Conservation (phyloP, 2,797 vertebrate genomes). For the Hirundo rustica region DNA sequence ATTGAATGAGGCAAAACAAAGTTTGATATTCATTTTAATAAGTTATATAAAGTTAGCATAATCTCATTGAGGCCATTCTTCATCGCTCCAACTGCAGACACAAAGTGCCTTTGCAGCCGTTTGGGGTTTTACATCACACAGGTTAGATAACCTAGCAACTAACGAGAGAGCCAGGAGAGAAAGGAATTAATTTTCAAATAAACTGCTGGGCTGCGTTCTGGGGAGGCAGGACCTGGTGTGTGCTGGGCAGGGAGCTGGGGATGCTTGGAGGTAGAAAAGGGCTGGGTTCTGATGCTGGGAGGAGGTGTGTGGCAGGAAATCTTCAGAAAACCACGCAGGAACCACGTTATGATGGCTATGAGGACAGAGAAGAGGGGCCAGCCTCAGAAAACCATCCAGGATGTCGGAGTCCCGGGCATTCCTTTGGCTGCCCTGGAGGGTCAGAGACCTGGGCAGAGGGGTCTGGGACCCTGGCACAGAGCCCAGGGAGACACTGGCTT, state of each 20-base stretch:
- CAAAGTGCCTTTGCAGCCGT: conserved; percentile 66
- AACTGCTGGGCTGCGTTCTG: fast-evolving
- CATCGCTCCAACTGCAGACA: conserved; percentile 52
- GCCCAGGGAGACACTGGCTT: too few relatives aligned
- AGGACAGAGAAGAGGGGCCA: neutral
- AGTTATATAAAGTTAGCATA: conserved; percentile 70
- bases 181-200: conserved; percentile 38
- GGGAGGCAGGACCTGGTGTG: neutral
- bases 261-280: neutral
- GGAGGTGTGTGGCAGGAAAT: neutral
- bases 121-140: conserved; percentile 33
- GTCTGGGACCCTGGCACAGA: too few relatives aligned
- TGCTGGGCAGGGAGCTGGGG: neutral
- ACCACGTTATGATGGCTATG: fast-evolving
- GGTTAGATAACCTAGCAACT: conserved; percentile 62
- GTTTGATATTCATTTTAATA: conserved; percentile 77
- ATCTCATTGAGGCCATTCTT: conserved; percentile 69
- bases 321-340: neutral
- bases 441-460: too few relatives aligned
- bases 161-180: conserved; percentile 29
- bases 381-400: neutral
- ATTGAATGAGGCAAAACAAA: conserved; percentile 75
- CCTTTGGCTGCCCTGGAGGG: too few relatives aligned
- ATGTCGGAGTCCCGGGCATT: too few relatives aligned
- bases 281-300: neutral